Percentiles rank a stretch among this genome's conserved stretches.
phyloP scores from a whole-genome alignment of 1,140 invertebrate species.

The Probaryconus sp. region DNA sequence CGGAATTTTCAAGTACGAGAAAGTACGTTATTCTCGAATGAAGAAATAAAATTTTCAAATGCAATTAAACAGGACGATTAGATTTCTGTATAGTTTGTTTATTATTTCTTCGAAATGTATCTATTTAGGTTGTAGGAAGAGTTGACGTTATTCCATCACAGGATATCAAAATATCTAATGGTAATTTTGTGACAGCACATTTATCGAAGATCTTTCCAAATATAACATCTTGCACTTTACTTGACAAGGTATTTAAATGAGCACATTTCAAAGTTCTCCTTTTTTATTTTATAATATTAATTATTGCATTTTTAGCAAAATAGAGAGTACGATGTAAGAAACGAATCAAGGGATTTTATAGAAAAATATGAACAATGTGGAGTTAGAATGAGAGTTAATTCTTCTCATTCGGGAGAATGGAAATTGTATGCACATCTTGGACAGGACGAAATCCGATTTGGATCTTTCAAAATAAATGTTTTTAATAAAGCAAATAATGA shows the following conservation, averaged over 20 bases:
- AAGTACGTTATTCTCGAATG: no score
- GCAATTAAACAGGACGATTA: no score
- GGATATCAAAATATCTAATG: slow-evolving; percentile 25
- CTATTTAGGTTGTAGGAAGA: slow-evolving; percentile 6
- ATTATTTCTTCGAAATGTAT: no score
- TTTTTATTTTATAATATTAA: neutral
- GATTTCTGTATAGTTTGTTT: no score
- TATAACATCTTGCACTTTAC: slow-evolving; percentile 25
- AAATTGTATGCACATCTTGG: slow-evolving; percentile 36
- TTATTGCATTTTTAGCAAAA: slow-evolving; percentile 8
- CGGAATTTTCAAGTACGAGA: no score
- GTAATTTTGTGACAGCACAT: slow-evolving; percentile 20
- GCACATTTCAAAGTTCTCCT: no score
- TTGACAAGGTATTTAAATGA: slow-evolving; percentile 27
- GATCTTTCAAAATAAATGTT: slow-evolving; percentile 13
- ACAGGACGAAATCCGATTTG: slow-evolving; percentile 14
- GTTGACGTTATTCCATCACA: neutral
- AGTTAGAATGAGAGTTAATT: slow-evolving; percentile 37
- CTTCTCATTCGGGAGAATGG: slow-evolving; percentile 28
- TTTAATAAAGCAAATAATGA: neutral
- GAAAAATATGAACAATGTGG: slow-evolving; percentile 51
- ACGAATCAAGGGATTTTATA: slow-evolving; percentile 18
- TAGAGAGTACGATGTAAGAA: slow-evolving; percentile 5
- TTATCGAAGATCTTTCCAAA: slow-evolving; percentile 11
- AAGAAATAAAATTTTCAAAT: no score